A percentile compares a stretch with the other conserved stretches of the same genome.
Conservation (phyloP, 2,113 vertebrate species). For the Fregetta grallaria region DNA sequence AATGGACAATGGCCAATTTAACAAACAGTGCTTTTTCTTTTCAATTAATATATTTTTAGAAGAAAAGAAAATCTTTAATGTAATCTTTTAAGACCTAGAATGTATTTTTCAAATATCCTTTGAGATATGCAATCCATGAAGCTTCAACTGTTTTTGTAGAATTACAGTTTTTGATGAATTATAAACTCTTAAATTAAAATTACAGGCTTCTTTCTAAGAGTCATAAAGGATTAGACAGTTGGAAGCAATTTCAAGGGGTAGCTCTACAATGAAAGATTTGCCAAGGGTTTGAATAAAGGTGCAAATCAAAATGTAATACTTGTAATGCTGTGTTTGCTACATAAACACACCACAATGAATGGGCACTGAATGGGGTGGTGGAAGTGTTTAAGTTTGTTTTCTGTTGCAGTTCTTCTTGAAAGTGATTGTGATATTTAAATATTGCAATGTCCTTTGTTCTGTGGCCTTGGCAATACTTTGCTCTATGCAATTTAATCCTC, state of each 20-base stretch:
- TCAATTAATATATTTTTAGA: background rate
- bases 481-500: background rate
- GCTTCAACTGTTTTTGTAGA: background rate
- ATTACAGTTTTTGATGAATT: conserved; percentile 40
- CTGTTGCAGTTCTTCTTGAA: background rate
- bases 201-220: background rate
- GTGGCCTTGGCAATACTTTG: background rate
- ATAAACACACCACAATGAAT: background rate
- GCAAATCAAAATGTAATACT: background rate
- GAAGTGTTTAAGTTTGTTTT: background rate
- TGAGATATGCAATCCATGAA: background rate
- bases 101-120: background rate
- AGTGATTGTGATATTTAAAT: background rate
- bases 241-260: conserved; percentile 27
- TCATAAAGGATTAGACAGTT: conserved; percentile 35
- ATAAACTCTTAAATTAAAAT: conserved; percentile 49
- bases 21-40: background rate
- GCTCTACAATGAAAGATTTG: background rate
- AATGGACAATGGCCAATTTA: background rate
- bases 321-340: background rate
- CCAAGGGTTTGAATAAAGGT: conserved; percentile 17
- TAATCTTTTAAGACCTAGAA: background rate
- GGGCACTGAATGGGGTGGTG: background rate
- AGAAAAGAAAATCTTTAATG: background rate
- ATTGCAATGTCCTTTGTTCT: background rate